phyloP scores from a whole-genome alignment of 2,797 vertebrate species.

The Peromyscus melanophrys region DNA sequence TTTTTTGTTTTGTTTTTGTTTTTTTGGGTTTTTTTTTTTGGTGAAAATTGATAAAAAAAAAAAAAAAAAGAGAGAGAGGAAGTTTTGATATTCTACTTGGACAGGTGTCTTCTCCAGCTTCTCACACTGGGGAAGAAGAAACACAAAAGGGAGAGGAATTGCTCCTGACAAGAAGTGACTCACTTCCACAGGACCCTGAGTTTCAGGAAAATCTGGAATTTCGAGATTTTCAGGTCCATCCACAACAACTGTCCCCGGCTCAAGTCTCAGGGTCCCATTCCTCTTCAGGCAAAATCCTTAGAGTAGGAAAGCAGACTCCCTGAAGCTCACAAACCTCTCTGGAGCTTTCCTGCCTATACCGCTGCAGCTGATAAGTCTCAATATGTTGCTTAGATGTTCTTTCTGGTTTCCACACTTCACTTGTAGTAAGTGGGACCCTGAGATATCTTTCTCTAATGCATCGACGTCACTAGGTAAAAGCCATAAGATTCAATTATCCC shows the following conservation, averaged over 20 bases:
- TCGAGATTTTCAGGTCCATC: background rate
- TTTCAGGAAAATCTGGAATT: background rate
- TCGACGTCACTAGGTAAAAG: background rate
- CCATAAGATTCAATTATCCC: background rate
- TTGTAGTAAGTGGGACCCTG: background rate
- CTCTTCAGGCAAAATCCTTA: background rate
- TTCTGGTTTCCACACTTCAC: background rate
- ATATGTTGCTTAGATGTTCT: background rate
- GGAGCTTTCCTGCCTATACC: background rate
- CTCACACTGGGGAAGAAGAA: too few relatives aligned
- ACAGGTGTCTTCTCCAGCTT: background rate
- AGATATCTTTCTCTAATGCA: background rate
- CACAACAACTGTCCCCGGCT: background rate
- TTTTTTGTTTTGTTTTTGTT: too few relatives aligned
- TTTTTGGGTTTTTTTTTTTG: background rate
- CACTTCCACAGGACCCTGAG: background rate
- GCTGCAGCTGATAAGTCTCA: background rate
- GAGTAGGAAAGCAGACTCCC: background rate
- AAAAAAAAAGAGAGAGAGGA: background rate
- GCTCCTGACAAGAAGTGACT: background rate
- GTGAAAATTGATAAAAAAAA: background rate
- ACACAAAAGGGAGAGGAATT: background rate
- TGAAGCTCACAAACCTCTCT: background rate
- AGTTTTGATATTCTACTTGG: background rate
- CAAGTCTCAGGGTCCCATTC: background rate